Evolutionary conservation across 2,113 vertebrate genomes (phyloP).

Genomic region (Balaenoptera acutorostrata): DNA sequence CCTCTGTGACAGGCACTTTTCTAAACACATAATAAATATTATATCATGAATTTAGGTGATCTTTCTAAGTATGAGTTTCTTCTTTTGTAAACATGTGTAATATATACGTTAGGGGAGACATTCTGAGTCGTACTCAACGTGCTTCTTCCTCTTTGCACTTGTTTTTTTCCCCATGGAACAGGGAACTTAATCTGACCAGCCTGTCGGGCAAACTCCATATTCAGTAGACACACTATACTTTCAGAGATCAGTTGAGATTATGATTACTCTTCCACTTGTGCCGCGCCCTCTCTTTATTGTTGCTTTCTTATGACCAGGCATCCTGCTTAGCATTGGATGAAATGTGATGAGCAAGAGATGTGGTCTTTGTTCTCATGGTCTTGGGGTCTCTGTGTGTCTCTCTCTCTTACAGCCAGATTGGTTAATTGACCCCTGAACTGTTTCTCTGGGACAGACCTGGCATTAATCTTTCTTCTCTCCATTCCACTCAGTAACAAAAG

Average conservation of each 20-base stretch:
- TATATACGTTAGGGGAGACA: background rate
- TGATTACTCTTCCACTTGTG: background rate
- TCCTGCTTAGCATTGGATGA: too few relatives aligned
- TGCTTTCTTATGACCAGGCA: background rate
- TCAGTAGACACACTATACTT: accelerated
- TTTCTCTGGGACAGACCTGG: background rate
- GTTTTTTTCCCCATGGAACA: background rate
- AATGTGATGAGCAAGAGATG: accelerated
- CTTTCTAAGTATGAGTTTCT: background rate
- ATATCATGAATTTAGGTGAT: background rate
- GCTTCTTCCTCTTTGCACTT: background rate
- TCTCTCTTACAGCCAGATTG: background rate
- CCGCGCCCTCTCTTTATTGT: accelerated
- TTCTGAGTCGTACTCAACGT: background rate
- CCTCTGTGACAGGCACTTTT: background rate
- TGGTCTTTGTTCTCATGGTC: background rate
- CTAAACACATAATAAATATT: background rate
- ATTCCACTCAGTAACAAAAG: background rate
- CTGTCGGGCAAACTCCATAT: background rate
- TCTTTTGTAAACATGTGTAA: background rate
- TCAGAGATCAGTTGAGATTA: background rate
- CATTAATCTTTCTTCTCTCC: background rate
- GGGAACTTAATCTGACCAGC: background rate
- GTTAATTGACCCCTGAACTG: background rate
- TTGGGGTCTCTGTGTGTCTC: background rate